These are phyloP conservation scores for Pseudanteris insignis DNA, from an alignment of 2,888 invertebrate genomes.

Conservation along the genomic window DNA sequence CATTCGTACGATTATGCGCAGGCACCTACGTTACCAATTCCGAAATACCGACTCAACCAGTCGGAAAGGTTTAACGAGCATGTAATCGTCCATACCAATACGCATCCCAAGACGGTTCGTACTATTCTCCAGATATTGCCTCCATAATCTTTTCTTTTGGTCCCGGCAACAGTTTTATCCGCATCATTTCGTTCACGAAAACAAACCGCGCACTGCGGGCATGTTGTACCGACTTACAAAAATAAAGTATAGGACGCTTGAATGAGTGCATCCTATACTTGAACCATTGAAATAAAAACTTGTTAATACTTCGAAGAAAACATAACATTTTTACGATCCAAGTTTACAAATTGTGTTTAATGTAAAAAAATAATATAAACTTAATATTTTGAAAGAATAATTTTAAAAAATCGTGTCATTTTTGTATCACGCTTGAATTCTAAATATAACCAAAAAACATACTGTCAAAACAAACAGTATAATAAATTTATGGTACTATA, in stretches of 20 bases:
- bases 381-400: no score
- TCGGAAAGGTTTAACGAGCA: slow-evolving; percentile 38
- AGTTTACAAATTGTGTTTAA: no score
- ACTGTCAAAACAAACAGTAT: no score
- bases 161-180: slow-evolving; percentile 6
- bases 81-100: slow-evolving; percentile 31
- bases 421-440: no score
- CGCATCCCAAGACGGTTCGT: slow-evolving; percentile 10
- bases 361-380: no score
- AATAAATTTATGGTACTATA: no score
- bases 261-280: no score
- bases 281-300: no score
- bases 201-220: slow-evolving; percentile 7
- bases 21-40: slow-evolving; percentile 11
- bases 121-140: slow-evolving; percentile 18
- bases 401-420: no score
- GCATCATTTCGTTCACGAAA: slow-evolving; percentile 10
- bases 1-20: slow-evolving; percentile 21
- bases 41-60: slow-evolving; percentile 26
- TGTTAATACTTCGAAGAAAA: no score
- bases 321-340: no score
- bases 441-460: no score
- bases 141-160: slow-evolving; percentile 16
- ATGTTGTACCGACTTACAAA: neutral
- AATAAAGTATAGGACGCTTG: neutral